phyloP scores from a whole-genome alignment of 2,113 vertebrate species.

The Orcinus orca region DNA sequence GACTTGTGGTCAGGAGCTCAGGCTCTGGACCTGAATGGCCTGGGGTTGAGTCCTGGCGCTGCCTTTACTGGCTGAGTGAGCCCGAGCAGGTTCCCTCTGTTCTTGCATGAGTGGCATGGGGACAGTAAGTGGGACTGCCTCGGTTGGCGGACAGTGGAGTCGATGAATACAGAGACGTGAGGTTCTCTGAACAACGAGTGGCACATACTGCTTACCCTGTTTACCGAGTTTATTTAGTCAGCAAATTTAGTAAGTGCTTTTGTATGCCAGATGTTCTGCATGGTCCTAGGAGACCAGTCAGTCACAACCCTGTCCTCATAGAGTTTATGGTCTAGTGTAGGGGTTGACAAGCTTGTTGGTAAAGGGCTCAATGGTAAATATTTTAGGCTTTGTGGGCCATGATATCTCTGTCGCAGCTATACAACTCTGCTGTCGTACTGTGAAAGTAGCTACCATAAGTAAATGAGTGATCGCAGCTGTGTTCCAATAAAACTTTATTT shows the following conservation, averaged over 20 bases:
- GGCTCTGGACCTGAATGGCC: not conserved
- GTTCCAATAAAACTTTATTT: conserved; percentile 7
- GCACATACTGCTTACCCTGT: not conserved
- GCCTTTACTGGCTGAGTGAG: not conserved
- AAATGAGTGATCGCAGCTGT: not conserved
- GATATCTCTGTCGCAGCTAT: not conserved
- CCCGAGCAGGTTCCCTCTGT: not conserved
- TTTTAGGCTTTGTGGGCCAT: not conserved
- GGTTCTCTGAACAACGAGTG: not conserved
- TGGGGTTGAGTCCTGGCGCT: not conserved
- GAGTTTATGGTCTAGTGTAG: not conserved
- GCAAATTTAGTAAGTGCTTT: not conserved
- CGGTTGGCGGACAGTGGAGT: not conserved
- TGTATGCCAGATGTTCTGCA: not conserved
- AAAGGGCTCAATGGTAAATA: not conserved
- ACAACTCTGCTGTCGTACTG: accelerated
- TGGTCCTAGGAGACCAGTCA: not conserved
- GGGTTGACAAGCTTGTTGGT: not conserved
- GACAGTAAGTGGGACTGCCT: not conserved
- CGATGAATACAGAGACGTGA: not conserved
- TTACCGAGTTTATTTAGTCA: not conserved
- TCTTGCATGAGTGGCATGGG: not conserved
- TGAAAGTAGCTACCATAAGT: not conserved
- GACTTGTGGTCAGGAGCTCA: not conserved
- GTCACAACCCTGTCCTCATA: not conserved